Evolutionary conservation across 2,888 invertebrate genomes (phyloP).

Genomic region (Pseudeuparius sepicola): DNA sequence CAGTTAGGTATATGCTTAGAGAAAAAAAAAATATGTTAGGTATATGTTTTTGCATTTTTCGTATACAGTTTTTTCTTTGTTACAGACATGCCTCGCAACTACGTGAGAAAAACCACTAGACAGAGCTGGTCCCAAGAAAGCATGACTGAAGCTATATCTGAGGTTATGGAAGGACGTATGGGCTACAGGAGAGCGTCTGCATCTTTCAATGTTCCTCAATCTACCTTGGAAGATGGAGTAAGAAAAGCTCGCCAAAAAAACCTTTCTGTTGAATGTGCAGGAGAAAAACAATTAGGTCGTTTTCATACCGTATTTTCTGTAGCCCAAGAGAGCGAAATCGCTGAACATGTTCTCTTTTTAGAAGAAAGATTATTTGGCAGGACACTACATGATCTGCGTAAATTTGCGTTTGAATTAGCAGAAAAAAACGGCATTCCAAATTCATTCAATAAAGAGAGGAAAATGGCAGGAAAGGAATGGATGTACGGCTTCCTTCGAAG

Average conservation of each 20-base stretch:
- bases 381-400: conserved; percentile 35
- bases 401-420: conserved; percentile 44
- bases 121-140: conserved; percentile 8
- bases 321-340: conserved; percentile 21
- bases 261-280: neutral
- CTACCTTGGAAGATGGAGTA: conserved; percentile 13
- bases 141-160: conserved; percentile 9
- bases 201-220: conserved; percentile 11
- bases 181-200: conserved; percentile 14
- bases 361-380: conserved; percentile 20
- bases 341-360: conserved; percentile 18
- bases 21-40: too few species aligned
- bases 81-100: too few species aligned
- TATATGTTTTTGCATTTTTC: too few species aligned
- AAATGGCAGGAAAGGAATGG: conserved; percentile 46
- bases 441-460: conserved; percentile 38
- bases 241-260: conserved; percentile 1
- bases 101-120: conserved; percentile 8
- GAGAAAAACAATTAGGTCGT: neutral
- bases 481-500: conserved; percentile 43
- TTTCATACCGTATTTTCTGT: conserved; percentile 9
- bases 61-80: too few species aligned
- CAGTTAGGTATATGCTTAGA: too few species aligned
- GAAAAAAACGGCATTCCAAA: conserved; percentile 42
- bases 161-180: conserved; percentile 10